Evolutionary conservation across 2,888 invertebrate species (phyloP), one percentile per base, ranked within the genome.

Genomic region (Morinoia aosen): DNA sequence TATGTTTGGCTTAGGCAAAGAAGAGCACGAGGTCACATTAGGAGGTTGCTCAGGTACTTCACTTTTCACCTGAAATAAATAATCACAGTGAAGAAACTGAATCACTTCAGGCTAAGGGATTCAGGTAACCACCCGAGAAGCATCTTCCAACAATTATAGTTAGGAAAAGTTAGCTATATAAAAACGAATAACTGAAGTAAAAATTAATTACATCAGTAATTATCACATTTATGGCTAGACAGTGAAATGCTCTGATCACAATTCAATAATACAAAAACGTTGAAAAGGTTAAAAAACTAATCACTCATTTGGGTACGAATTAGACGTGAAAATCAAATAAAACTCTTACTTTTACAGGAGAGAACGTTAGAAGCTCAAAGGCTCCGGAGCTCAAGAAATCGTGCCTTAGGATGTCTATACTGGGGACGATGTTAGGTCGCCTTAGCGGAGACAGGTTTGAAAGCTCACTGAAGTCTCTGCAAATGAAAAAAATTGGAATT

Each of bases 291-390:
- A 16, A 76, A 10, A 76, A 76, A 76, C 76, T 76, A 33, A 33
- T 48, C 48, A 48, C 8, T 76, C 3, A 76, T 76, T 33, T 2
- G 10, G 76, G 25, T 33, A 33, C 25, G 2, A 76, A 76, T 25
- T 0, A 76, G 76, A 0, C 12, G 33, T 40, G 90, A 90, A 90
- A 8, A 90, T 39, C 11, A 90, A 90, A 76, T 40, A 14, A 90
- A 90, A 40, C 33, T 2, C 40, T 90, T 90, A 96, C 96, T 96
- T 96, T 96, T 40, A 96, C 96, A 48, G 96, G 96, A 56, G 95
- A 95, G 91, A 95, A 96, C 14, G 96, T 96, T 14, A 96, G 95
- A n/a, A 96, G 95, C 58, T 96, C 96, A 95, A 96, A 96, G 40
- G 96, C 96, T 16, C 96, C 96, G 25, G 58, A 95, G 95, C 96